Base-by-base conservation (phyloP, 2,797 vertebrate species). In the Selene dorsalis region DNA sequence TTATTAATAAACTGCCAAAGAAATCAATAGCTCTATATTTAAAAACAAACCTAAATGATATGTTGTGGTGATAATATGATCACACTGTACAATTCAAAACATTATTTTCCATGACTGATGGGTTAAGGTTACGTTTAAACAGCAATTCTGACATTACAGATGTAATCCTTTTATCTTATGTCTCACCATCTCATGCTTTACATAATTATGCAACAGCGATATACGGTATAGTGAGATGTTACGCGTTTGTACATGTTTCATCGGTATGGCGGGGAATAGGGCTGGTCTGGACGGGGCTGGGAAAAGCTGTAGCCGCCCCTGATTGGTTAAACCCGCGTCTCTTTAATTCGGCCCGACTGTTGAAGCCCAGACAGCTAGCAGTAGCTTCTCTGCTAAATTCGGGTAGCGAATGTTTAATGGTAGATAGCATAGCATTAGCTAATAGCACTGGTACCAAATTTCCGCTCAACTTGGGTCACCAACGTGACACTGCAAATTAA, bases 271-370 rank as follows among this genome's bases (percentile, higher is more conserved):
- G 3, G 30, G 24, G 39, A 10, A 41, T 18, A 30, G 1, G 39
- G 39, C n/a, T 48, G 53, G 45, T 6, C n/a, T 14, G 50, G 45
- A 55, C 17, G 9, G 20, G 24, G 24, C 41, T 7, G 47, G 24
- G 12, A 20, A 11, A 12, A 47, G 17, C 52, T 38, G 14, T 0
- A n/a, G 18, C 26, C 12, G 35, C 11, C 62, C 3, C 65, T 81
- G 80, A 93, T 92, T 92, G 93, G 91, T 69, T 70, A 4, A 70
- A 8, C 6, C 64, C 3, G 70, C 43, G 88, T 70, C 78, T 70
- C 90, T 94, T 94, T 94, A 93, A 93, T 50, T 79, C 47, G 24
- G 59, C 43, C 58, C 20, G n/a, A 53, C 38, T 5, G 41, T 53
- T 9, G 13, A 64, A 60, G 22, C 26, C 8, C n/a, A 38, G 13